Evolutionary conservation across 2,797 vertebrate genomes (phyloP), one percentile per base, ranked within the genome.

Genomic region (Agapornis canus): DNA sequence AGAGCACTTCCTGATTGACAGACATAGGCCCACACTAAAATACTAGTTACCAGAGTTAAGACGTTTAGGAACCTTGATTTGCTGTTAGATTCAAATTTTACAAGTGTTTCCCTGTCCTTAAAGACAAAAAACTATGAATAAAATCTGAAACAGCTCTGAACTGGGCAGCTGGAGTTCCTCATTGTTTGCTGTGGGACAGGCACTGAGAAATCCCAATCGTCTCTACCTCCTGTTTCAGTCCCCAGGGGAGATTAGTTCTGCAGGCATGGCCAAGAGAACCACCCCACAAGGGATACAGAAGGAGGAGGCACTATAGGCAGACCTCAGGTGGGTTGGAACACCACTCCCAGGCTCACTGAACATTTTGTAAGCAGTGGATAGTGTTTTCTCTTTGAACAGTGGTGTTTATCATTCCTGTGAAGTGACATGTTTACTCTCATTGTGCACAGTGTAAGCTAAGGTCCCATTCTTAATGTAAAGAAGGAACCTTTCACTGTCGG

Each of bases 81-180:
- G 63, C 48, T 15, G 3, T 83, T 86, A 78, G 76, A 81, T 89
- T 17, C 39, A 84, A 91, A 14, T 77, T 75, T 88, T 86, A 42
- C 32, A 39, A 79, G 40, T 0, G 0, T 89, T 89, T 86, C 70
- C 80, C 56, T 83, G 45, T 94, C 71, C 69, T 89, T 66, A 65
- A 87, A 82, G 25, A 51, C 79, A 88, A 56, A 21, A 78, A 42
- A 35, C 15, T 5, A 37, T 11, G 32, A 95, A 93, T 81, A 91
- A 94, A 95, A 81, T 83, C 77, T 84, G 63, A 90, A 93, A 90
- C 54, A 42, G 73, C 77, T 94, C 70, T 86, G 45, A 96, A 92
- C 86, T 39, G 73, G 68, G 42, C 85, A 95, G 68, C 70, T 94
- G 73, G 77, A 95, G 57, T 96, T 96, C 87, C 80, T 95, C 51